These are phyloP conservation scores for Desmophyllum pertusum DNA, from an alignment of 92 coral and sea anemone genomes.

Conservation along the genomic window DNA sequence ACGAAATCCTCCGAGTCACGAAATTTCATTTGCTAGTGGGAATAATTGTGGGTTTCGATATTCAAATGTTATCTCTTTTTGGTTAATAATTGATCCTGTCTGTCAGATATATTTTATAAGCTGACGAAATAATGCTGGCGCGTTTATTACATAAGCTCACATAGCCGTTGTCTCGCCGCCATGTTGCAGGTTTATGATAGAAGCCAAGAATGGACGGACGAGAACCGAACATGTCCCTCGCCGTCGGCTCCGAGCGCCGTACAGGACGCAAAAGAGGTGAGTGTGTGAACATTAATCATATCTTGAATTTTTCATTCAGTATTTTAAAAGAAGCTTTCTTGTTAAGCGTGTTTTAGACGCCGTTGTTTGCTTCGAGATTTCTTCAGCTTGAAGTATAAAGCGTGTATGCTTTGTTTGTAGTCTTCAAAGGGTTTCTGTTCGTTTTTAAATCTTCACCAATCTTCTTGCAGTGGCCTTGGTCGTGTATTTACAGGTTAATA, in stretches of 20 bases:
- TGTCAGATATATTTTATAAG: slow-evolving; percentile 8
- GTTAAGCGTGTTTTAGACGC: no score
- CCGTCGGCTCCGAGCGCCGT: slow-evolving; percentile 76
- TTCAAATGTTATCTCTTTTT: slow-evolving; percentile 33
- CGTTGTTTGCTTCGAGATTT: neutral
- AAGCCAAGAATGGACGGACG: slow-evolving; percentile 93
- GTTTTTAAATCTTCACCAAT: neutral
- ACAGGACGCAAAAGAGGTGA: slow-evolving; percentile 90
- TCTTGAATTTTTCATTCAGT: neutral
- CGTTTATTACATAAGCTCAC: neutral
- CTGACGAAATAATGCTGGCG: neutral
- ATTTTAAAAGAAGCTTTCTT: neutral
- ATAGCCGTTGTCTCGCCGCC: neutral
- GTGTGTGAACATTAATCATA: neutral
- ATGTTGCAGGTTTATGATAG: slow-evolving; percentile 89
- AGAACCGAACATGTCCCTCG: slow-evolving; percentile 77
- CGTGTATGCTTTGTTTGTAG: no score
- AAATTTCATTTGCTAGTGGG: neutral
- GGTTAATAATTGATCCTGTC: slow-evolving; percentile 40
- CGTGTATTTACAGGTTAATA: neutral
- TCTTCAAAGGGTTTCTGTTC: neutral
- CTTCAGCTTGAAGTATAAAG: no score
- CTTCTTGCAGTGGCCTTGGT: neutral
- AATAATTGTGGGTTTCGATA: neutral
- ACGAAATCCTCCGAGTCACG: neutral